Evolutionary conservation across 2,113 vertebrate genomes (phyloP), one percentile per base, ranked within the genome.

Genomic region (Cyrtonyx montezumae): DNA sequence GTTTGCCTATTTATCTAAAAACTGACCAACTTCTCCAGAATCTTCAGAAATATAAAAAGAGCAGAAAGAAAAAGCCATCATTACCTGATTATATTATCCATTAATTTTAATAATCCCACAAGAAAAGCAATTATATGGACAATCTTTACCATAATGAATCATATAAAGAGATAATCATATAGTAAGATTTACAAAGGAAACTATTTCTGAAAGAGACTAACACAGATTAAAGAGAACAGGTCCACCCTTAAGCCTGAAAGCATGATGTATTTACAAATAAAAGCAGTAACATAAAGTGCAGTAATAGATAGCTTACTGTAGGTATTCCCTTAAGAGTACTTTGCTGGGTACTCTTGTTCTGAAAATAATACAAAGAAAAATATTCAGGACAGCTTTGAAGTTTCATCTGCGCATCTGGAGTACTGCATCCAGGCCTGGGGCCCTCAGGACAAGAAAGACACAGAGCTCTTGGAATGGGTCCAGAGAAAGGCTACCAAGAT

Each of bases 251-350:
- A 36, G 21, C 30, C 76, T 77, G 40, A 62, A 85, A 61, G 20
- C 0, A 0, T 40, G 30, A 0, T n/a, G 20, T 21, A 17, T 53
- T 66, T 53, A 74, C 13, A 43, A 51, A 51, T 14, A 46, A 21
- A 6, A 89, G 13, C 23, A 75, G 13, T 26, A 51, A 23, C 26
- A 59, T 12, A 63, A 21, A 63, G 76, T 11, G n/a, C 59, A 79
- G 9, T 5, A 66, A 30, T 23, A 53, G 40, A 67, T 5, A 85
- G 6, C 7, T 3, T 74, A 22, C 23, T 85, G 36, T 10, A 70
- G 32, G 21, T 53, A 30, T 69, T 93, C 79, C 55, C 28, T 55
- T 21, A 76, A 82, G 11, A 85, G 26, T 21, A 43, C 6, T 23
- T 37, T 43, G 9, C 43, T 76, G 25, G 5, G 8, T 66, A 79